Base-by-base conservation (phyloP, 2,888 invertebrate species). In the Orgyia antiqua region DNA sequence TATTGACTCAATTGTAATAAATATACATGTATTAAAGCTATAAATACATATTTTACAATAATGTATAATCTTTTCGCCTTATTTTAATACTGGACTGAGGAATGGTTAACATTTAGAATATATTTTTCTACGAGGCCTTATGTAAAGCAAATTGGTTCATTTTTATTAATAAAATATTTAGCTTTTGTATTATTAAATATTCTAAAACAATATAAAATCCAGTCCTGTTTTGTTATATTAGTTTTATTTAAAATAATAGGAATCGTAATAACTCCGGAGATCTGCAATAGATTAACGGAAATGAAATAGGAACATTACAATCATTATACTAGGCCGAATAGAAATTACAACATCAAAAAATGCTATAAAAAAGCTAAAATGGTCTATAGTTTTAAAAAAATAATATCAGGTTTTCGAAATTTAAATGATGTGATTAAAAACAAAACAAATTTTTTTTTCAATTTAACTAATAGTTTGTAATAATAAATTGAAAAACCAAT, bases 1-100 rank as follows among this genome's bases (percentile, higher is more conserved):
- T 83, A 84, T 64, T 84, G 84, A 84, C 84, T 84, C 67, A 76
- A 57, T 78, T 83, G 61, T 63, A 42, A 54, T 55, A 42, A 44
- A 39, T 36, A 38, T 42, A 71, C 21, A 63, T 58, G 55, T 58
- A 64, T 52, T 53, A 51, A 54, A 54, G 57, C 53, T 51, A 56
- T 60, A 58, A 58, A 62, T 59, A 59, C 50, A 51, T 47, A 56
- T 48, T 56, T 57, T 55, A 49, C 41, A 53, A 52, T 29, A n/a
- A 42, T 49, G 47, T 45, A 41, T 31, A 37, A 38, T 33, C 34
- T 46, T 45, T 51, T 39, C 39, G 49, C 49, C 39, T 27, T 46
- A 40, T 37, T 51, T 41, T 77, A 74, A 74, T 73, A 76, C 78
- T 79, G 73, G 68, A 58, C 51, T 64, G 55, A 66, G 74, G 74